phyloP scores from a whole-genome alignment of 2,113 vertebrate genomes.

The Pangasianodon gigas region DNA sequence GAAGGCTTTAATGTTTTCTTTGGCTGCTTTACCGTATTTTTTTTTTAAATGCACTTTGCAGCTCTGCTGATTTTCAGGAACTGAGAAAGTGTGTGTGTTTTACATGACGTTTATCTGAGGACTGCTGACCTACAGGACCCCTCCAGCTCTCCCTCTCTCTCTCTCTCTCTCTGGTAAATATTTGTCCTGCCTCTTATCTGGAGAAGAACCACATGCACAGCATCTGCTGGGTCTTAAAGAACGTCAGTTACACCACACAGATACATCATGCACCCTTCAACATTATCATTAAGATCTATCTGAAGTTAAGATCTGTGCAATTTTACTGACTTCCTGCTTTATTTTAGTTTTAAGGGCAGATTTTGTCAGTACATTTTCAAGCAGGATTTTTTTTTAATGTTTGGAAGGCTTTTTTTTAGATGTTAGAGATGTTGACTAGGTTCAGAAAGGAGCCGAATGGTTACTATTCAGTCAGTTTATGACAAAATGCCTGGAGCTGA shows the following conservation, averaged over 20 bases:
- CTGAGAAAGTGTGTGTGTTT: neutral
- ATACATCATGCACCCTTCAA: neutral
- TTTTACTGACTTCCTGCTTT: neutral
- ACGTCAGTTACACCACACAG: neutral
- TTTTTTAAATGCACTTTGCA: neutral
- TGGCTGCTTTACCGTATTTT: neutral
- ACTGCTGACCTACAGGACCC: conserved; percentile 60
- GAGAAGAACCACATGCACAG: conserved; percentile 42
- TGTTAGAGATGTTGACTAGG: neutral
- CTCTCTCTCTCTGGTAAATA: conserved; percentile 65
- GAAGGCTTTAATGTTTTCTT: neutral
- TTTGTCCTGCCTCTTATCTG: conserved; percentile 62
- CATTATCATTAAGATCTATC: neutral
- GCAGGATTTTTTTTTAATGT: neutral
- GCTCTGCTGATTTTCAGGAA: neutral
- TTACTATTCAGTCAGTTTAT: neutral
- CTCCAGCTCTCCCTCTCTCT: conserved; percentile 40
- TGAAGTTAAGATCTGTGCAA: neutral
- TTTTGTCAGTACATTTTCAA: neutral
- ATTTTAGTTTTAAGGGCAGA: neutral
- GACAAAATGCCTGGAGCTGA: neutral
- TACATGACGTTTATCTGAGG: conserved; percentile 36
- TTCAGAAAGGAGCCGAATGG: neutral
- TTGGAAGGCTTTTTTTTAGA: neutral
- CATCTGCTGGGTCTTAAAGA: conserved; percentile 40